A percentile compares a stretch with the other conserved stretches of the same genome.
phyloP scores from a whole-genome alignment of 2,888 invertebrate genomes.

The Eupithecia abbreviata region DNA sequence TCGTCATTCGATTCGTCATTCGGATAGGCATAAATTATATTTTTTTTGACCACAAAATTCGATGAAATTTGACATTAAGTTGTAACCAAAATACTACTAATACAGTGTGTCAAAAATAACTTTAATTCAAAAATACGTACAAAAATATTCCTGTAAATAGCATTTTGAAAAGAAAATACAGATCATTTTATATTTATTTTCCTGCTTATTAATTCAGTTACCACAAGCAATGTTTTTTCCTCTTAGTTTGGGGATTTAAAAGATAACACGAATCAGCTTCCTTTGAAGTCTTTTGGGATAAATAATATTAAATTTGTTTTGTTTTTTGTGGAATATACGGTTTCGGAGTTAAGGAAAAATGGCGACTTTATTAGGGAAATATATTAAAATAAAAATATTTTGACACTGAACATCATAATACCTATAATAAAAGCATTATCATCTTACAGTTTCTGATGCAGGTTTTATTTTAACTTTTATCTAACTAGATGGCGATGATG shows the following conservation, averaged over 20 bases:
- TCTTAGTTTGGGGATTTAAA: constrained; percentile 11
- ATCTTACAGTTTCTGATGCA: not conserved
- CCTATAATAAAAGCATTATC: not conserved
- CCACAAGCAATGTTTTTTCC: constrained; percentile 9
- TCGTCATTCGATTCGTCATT: too few relatives aligned
- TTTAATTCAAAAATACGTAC: not conserved
- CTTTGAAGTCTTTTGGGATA: constrained; percentile 9
- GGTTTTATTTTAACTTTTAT: not conserved
- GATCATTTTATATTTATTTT: not conserved
- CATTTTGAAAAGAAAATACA: not conserved
- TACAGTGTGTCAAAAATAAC: not conserved
- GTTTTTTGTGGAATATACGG: not conserved
- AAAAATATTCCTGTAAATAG: not conserved
- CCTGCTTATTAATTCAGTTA: not conserved
- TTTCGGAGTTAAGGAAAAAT: not conserved
- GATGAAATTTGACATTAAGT: not conserved
- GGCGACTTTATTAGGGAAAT: not conserved
- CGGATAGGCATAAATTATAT: too few relatives aligned
- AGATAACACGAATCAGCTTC: constrained; percentile 1
- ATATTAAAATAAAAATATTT: not conserved
- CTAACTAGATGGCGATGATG: not conserved
- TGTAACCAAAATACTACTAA: not conserved
- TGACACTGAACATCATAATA: not conserved
- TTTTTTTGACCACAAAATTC: too few relatives aligned
- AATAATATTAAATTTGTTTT: not conserved